Evolutionary conservation across 2,797 vertebrate genomes (phyloP), one percentile per base, ranked within the genome.

Genomic region (Ptychadena robeensis): DNA sequence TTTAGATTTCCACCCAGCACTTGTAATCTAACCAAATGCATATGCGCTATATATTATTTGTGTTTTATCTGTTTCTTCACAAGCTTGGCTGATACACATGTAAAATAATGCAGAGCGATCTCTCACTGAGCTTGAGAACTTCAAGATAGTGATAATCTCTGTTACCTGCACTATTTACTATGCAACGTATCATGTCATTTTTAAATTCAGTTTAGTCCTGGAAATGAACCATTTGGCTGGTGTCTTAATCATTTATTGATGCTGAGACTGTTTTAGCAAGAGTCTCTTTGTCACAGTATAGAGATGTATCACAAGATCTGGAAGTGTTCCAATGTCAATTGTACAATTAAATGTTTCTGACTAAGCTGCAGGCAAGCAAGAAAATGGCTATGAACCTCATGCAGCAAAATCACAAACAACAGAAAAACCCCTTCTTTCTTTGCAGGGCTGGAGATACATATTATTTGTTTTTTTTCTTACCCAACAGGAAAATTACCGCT

Each of bases 181-280:
- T 76, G 37, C 57, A 70, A 8, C 15, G 48, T 27, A 70, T 28
- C 31, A 72, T 81, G 38, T 63, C 37, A 61, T 75, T 63, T 68
- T 64, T 74, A 69, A 64, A 80, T 75, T 57, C 35, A 53, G 65
- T 57, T 82, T 38, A 61, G 70, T 84, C 38, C 63, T 84, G 77
- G 64, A 75, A 74, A 80, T 74, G 34, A 84, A 84, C 66, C 72
- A 72, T 80, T 79, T 75, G 71, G 71, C 78, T 61, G 48, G 64
- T 68, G 48, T 37, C 73, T 83, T 78, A 83, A 83, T 83, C 82
- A 80, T 80, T 80, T 81, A 85, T 85, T 85, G 83, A 85, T 73
- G 70, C 37, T 85, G 37, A 38, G 66, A 80, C 82, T 80, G 82
- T 65, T 74, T 80, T 80, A 75, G 82, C 72, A 69, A 68, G 31